Conservation (phyloP, 2,888 invertebrate genomes). For the Perdita meconis region DNA sequence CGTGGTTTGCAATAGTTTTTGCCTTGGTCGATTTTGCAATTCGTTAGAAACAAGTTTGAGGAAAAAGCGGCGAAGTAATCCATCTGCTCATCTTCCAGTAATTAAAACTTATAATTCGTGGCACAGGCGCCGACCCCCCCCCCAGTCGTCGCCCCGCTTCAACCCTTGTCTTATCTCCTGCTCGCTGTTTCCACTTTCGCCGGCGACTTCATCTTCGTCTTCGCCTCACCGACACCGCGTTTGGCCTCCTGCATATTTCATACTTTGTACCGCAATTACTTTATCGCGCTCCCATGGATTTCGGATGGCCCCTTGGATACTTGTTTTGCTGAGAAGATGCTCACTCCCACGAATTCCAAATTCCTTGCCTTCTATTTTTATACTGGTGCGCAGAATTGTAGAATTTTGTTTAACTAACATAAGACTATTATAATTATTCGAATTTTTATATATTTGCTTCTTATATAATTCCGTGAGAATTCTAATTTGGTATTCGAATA, state of each 20-base stretch:
- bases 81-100: slow-evolving; percentile 80
- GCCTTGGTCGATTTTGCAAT: slow-evolving; percentile 53
- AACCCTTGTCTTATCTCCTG: slow-evolving; percentile 54
- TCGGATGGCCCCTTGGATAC: slow-evolving; percentile 62
- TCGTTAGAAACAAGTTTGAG: slow-evolving; percentile 69
- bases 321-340: slow-evolving; percentile 67
- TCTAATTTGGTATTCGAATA: too few species aligned
- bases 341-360: slow-evolving; percentile 60
- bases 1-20: too few species aligned
- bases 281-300: slow-evolving; percentile 75
- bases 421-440: too few species aligned
- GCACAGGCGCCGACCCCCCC: slow-evolving; percentile 56
- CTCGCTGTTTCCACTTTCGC: slow-evolving; percentile 51
- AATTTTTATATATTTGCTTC: neutral
- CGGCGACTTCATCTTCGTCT: slow-evolving; percentile 52
- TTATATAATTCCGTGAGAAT: too few species aligned
- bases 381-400: neutral
- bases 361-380: slow-evolving; percentile 46
- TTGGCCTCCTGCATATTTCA: slow-evolving; percentile 77
- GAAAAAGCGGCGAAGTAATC: slow-evolving; percentile 76
- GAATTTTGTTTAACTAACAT: neutral
- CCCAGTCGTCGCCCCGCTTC: slow-evolving; percentile 47
- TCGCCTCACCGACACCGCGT: slow-evolving; percentile 41
- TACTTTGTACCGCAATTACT: slow-evolving; percentile 75
- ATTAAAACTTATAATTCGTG: slow-evolving; percentile 82